Evolutionary conservation across 1,140 invertebrate species (phyloP), one percentile per base, ranked within the genome.

Genomic region (Augochlora pura): DNA sequence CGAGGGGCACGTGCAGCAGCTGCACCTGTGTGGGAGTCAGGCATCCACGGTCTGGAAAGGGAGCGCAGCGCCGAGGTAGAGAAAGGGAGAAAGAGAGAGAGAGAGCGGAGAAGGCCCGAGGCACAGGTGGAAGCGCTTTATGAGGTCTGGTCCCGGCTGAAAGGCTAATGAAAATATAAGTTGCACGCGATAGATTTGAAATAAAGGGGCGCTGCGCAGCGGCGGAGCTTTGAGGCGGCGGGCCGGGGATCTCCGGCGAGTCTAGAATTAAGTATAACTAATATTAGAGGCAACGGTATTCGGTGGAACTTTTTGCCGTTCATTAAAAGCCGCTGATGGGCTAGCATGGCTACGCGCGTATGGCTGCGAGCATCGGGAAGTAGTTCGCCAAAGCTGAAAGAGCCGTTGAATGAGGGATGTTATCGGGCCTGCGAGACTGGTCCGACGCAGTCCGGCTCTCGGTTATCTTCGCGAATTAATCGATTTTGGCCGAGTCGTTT

Each of bases 211-310:
- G 18, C 32, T 65, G 38, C 21, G 18, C 32, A 62, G 38, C 46
- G 62, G 59, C 70, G 38, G 21, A n/a, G 69, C 77, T 79, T 79
- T 74, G 70, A 79, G 70, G 77, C 52, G 59, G 57, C 25, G 1
- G 8, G 46, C 16, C 49, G 16, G 49, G 18, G 6, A 7, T 52
- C 67, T 63, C 39, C 65, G 66, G 82, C 86, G 85, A 46, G 85
- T 91, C 88, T 90, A 91, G 88, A 91, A 91, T 91, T 91, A 91
- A 91, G 90, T 91, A 91, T 91, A 92, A 91, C 91, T 91, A 88
- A 91, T 92, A 92, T 91, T 77, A 89, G 86, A 86, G 85, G 27
- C 54, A 18, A 12, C 46, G 75, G 39, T 39, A 62, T 60, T 65
- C 54, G 63, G 84, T 76, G 85, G 81, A 90, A 90, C 87, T 91